Base-by-base conservation (phyloP, 2,888 invertebrate species). In the Leucophenga maculata region DNA sequence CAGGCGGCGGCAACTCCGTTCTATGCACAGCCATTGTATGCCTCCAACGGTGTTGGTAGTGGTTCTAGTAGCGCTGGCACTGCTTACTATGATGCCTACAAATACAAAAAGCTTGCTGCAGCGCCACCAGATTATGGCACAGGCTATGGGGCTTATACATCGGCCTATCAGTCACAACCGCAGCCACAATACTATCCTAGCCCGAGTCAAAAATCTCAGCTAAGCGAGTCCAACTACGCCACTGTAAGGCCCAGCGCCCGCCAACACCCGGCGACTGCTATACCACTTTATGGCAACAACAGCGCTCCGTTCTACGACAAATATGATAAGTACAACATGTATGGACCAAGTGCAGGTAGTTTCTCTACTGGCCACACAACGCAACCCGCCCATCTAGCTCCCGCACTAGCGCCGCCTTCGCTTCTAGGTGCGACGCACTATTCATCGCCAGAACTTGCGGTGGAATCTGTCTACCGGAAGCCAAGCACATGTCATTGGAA, bases 1-100 rank as follows among this genome's bases (percentile, higher is more conserved):
- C 86, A 85, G 60, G 86, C 86, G 6, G 72, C 86, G 52, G 86
- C 86, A 65, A 86, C 86, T 39, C 80, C 86, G 13, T 86, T 86
- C 48, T 86, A 85, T 71, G 83, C 86, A 1, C 83, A 84, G 39
- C 72, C 82, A 0, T 67, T 72, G 1, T 68, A 64, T 64, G 62
- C 20, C 26, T 14, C 39, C 18, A 20, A 16, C 8, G 14, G 9
- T 26, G n/a, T 16, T 1, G 16, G 44, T 44, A 20, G 39, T 18
- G 57, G 66, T 20, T 18, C n/a, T n/a, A 48, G 22, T 14, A n/a
- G 26, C 11, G 20, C 62, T 46, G 18, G 50, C 32, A n/a, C 46
- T 8, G 31, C 72, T 4, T 81, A 77, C 65, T 79, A 79, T 65
- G 85, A 85, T 57, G 75, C 80, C 20, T 80, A 78, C 26, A 85